phyloP scores from a whole-genome alignment of 2,888 invertebrate genomes.

The Cremastobaeus sp. region DNA sequence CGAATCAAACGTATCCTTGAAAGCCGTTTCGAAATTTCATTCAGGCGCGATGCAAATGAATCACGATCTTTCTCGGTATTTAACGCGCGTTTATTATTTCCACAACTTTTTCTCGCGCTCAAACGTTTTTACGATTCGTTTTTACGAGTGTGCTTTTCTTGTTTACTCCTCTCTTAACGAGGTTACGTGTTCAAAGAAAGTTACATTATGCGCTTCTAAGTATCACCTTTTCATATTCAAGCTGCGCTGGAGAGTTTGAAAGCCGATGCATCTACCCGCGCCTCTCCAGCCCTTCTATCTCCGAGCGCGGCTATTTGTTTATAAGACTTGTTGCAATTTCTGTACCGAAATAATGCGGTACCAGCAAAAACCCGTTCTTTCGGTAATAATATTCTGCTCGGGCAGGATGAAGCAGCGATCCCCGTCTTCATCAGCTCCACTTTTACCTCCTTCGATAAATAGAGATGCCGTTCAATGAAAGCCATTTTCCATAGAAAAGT shows the following conservation, averaged over 20 bases:
- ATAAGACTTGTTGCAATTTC: neutral
- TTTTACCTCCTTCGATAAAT: conserved; percentile 40
- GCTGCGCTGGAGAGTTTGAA: neutral
- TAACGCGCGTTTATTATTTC: conserved; percentile 18
- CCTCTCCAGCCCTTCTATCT: no score
- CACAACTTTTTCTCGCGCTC: conserved; percentile 1
- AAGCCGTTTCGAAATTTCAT: neutral
- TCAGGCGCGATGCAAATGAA: conserved; percentile 12
- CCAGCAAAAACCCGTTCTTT: neutral
- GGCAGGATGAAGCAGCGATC: no score
- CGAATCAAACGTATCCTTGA: conserved; percentile 8
- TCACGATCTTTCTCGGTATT: conserved; percentile 13
- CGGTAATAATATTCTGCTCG: no score
- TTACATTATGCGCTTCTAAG: conserved; percentile 24
- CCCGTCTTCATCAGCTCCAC: no score
- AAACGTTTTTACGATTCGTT: conserved; percentile 13
- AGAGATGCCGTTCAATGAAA: conserved; percentile 33
- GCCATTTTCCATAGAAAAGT: conserved; percentile 24
- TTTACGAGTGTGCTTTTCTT: conserved; percentile 27
- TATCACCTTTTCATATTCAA: conserved; percentile 9
- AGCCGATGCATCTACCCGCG: no score
- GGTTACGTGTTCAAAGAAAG: conserved; percentile 35
- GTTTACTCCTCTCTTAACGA: neutral
- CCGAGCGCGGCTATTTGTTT: neutral
- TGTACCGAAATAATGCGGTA: neutral